Conservation (phyloP, 1,140 invertebrate species). For the Carposina sasakii region DNA sequence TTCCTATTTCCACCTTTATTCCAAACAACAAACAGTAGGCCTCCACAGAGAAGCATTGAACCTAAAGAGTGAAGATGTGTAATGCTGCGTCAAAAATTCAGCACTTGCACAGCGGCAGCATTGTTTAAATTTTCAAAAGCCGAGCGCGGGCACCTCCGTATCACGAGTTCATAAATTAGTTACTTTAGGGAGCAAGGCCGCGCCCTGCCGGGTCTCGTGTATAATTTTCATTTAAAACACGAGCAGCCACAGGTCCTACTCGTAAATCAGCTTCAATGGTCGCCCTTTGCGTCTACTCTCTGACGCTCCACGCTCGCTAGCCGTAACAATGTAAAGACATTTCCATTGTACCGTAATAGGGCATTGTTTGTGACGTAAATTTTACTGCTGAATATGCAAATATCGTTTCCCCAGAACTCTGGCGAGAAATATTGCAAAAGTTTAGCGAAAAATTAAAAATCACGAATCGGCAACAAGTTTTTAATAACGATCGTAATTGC, state of each 20-base stretch:
- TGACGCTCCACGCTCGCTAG: constrained; percentile 8
- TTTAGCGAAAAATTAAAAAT: constrained; percentile 55
- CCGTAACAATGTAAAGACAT: constrained; percentile 54
- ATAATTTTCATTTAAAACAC: no score
- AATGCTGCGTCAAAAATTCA: constrained; percentile 36
- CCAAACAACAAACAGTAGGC: no score
- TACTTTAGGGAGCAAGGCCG: no score
- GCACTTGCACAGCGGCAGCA: constrained; percentile 26
- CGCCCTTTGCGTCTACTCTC: no score
- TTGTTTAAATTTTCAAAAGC: no score
- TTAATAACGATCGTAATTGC: constrained; percentile 45
- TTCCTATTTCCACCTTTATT: no score
- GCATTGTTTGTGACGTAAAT: constrained; percentile 64
- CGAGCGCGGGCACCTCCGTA: no score
- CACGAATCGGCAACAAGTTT: constrained; percentile 48
- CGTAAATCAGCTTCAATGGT: no score
- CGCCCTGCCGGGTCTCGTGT: no score
- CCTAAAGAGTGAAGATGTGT: constrained; percentile 37
- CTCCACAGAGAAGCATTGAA: no score
- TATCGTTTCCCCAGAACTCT: constrained; percentile 45
- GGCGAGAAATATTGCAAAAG: constrained; percentile 59
- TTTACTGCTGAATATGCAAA: constrained; percentile 62
- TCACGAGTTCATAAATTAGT: no score
- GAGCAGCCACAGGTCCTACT: no score
- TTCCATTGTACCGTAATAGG: constrained; percentile 61